A percentile compares a stretch with the other conserved stretches of the same genome.
These are phyloP conservation scores for Candoia aspera DNA, from an alignment of 2,113 vertebrate genomes.

Conservation along the genomic window DNA sequence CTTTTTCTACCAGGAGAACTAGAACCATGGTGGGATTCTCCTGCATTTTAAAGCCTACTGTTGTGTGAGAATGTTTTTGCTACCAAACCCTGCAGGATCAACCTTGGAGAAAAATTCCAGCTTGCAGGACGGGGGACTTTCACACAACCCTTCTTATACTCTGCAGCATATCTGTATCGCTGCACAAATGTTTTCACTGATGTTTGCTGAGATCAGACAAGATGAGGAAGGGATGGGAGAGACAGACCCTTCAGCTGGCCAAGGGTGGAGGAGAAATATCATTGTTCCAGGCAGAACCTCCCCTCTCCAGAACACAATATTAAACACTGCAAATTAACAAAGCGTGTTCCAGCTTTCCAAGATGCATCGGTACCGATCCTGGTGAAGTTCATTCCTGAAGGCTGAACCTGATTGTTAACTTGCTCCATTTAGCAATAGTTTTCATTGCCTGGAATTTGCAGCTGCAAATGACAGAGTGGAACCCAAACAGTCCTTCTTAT, in stretches of 20 bases:
- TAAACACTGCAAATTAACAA: neutral
- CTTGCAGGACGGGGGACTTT: neutral
- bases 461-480: conserved; percentile 13
- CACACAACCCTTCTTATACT: neutral
- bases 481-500: neutral
- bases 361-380: neutral
- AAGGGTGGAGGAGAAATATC: neutral
- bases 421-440: conserved; percentile 16
- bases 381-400: conserved; percentile 23
- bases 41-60: neutral
- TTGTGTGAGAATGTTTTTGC: neutral
- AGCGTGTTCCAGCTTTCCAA: neutral
- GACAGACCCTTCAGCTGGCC: neutral
- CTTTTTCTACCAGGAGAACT: neutral
- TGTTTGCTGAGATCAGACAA: neutral
- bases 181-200: neutral
- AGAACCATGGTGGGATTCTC: neutral
- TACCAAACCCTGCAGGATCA: neutral
- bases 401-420: conserved; percentile 3
- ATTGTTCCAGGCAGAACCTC: neutral
- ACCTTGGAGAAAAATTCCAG: neutral
- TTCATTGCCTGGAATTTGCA: conserved; percentile 9
- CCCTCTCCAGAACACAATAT: neutral
- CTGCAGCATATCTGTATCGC: neutral
- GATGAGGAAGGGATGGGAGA: neutral